Base-by-base conservation (phyloP, 2,888 invertebrate genomes). In the Mesochorus sp. region DNA sequence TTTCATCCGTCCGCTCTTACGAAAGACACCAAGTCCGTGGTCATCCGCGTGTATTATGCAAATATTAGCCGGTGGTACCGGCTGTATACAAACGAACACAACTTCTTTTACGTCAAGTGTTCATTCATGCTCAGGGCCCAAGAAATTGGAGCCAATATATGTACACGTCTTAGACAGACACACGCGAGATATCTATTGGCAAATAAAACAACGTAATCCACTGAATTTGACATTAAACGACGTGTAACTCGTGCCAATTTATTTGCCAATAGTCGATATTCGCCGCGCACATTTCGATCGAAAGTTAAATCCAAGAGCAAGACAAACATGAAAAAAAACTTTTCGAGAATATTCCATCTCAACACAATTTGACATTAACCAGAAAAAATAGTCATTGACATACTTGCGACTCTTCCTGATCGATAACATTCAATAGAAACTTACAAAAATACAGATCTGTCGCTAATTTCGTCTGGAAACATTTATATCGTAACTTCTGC, bases 11-110 rank as follows among this genome's bases (percentile, higher is more conserved):
- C 31, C 49, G 31, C 31, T 66, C 44, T 72, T 67, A 68, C 72
- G 67, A 77, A 77, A 77, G 61, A 34, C 37, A 67, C 21, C 31
- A 14, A 55, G 37, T 44, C n/a, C 51, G 51, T 26, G 59, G 71
- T 66, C 64, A 67, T 77, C 67, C 39, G 39, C 47, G 55, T 61
- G 39, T n/a, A n/a, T 72, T 77, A 72, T 77, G 77, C 62, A 62
- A 67, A 77, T 59, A 67, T 70, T 76, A 42, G 42, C 55, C n/a
- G n/a, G n/a, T 31, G 24, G 47, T 66, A 68, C 42, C n/a, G n/a
- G n/a, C n/a, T n/a, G n/a, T n/a, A 70, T 67, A 31, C 19, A 39
- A 21, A 42, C 28, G 53, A 28, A 12, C 47, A 67, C 39, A 55
- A 12, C 19, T 34, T 12, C 21, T 19, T 14, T n/a, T 47, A 2